Evolutionary conservation across 2,888 invertebrate genomes (phyloP).

Genomic region (Drosophila cognata): DNA sequence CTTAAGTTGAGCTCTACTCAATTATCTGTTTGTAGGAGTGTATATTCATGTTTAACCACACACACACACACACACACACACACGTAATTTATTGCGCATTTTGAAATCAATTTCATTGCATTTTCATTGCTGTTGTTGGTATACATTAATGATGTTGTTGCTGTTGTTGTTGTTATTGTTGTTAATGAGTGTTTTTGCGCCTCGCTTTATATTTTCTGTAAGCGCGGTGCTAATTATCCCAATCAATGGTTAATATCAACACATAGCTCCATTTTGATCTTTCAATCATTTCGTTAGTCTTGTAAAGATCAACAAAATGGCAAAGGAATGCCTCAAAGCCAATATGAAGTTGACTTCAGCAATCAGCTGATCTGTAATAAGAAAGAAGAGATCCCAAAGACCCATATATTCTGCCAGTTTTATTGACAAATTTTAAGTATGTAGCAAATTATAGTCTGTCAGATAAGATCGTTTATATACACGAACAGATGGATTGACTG

Average conservation of each 20-base stretch:
- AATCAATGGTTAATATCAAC: conserved; percentile 62
- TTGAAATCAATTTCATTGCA: conserved; percentile 68
- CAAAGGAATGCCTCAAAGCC: conserved; percentile 3
- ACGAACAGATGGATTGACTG: neutral
- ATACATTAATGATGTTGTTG: conserved; percentile 2
- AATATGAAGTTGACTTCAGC: conserved; percentile 26
- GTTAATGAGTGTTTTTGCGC: conserved; percentile 27
- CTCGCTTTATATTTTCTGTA: conserved; percentile 31
- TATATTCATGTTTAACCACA: neutral
- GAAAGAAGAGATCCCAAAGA: neutral
- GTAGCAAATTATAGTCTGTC: neutral
- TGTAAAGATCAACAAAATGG: conserved; percentile 27
- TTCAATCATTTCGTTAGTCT: conserved; percentile 38
- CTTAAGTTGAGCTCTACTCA: conserved; percentile 6
- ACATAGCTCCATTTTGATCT: conserved; percentile 41
- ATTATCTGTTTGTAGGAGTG: neutral
- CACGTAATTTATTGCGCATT: conserved; percentile 54
- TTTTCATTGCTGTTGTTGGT: conserved; percentile 22
- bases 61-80: neutral
- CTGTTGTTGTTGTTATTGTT: conserved; percentile 31
- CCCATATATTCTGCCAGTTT: neutral
- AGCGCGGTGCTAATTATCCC: conserved; percentile 60
- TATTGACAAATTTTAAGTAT: neutral
- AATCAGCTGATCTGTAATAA: conserved; percentile 15
- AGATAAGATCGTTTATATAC: neutral